Evolutionary conservation across 2,888 invertebrate genomes (phyloP), one percentile per base, ranked within the genome.

Genomic region (Lutraria lutraria): DNA sequence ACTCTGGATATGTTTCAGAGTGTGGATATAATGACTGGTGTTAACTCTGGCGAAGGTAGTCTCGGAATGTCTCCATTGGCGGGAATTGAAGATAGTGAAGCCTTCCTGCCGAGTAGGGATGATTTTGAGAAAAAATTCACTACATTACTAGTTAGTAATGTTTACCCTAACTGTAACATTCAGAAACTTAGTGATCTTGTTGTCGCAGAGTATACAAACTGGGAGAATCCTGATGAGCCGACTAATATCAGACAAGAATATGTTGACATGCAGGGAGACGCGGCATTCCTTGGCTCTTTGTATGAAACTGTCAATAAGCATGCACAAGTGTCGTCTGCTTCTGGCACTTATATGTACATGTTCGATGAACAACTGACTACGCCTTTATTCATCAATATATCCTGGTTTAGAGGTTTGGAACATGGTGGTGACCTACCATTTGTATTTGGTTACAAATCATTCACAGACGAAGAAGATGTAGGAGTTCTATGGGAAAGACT

Each of bases 121-220:
- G 85, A 85, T 10, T 88, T 83, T 53, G 82, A 85, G 52, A n/a
- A 54, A n/a, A 16, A 0, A 12, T 21, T 85, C 25, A 56, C 72
- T 25, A 54, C 85, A 43, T 34, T 6, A 12, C 31, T 81, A n/a
- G n/a, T 81, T 0, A 76, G 82, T 2, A 85, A 21, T n/a, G 68
- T 52, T 0, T 88, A 81, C 43, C 16, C 25, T 52, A n/a, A 56
- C 12, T 52, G 19, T 21, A 43, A 54, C 10, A 15, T 25, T 12
- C 63, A 63, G 25, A 1, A 31, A 29, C 63, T 87, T 8, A 76
- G 43, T 19, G 76, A 85, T 19, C 68, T 81, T 0, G 72, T 87
- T n/a, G n/a, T 63, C 13, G 81, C 82, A 21, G 88, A 90, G 68
- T 90, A 90, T 43, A 90, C 90, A 15, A 79, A 88, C 81, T 81